Evolutionary conservation across 2,797 vertebrate genomes (phyloP), one percentile per base, ranked within the genome.

Genomic region (Pelobates cultripes): DNA sequence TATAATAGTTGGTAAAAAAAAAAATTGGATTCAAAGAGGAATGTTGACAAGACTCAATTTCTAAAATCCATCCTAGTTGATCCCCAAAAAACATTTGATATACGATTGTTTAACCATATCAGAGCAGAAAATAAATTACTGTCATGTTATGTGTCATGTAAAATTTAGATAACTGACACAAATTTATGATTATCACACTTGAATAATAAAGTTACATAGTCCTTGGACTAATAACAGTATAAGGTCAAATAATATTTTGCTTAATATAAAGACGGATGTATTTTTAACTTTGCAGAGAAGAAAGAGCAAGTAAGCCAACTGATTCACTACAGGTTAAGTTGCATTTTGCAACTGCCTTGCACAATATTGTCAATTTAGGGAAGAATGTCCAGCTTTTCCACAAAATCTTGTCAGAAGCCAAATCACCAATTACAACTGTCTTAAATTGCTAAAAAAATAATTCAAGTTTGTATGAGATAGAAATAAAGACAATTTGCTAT

Each of bases 111-210:
- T 75, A 70, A 81, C 43, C 68, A 51, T 75, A 69, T 42, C 66
- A 41, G 3, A 2, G 7, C 2, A 53, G 42, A 57, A 70, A 51
- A 81, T 70, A 70, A 81, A 75, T 70, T 75, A 64, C 79, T 51
- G 44, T 70, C 55, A 81, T 28, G 28, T 75, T 81, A 63, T 41
- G 60, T 60, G 55, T 47, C 28, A 72, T 73, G 63, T 8, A 81
- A 70, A 70, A 53, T 42, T 41, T 55, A 75, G 70, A 75, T 81
- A 70, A 81, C 70, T 70, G 69, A 75, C 55, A 75, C 42, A 75
- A 81, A 81, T 75, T 69, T 61, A 75, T 75, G 66, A 12, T 57
- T 69, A 75, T 75, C 43, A 75, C 10, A 70, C 41, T 69, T 40
- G 8, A 5, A 40, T 61, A 45, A 53, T 64, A 75, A 51, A 70